Evolutionary conservation across 2,888 invertebrate species (phyloP).

Genomic region (Mellilla xanthometata): DNA sequence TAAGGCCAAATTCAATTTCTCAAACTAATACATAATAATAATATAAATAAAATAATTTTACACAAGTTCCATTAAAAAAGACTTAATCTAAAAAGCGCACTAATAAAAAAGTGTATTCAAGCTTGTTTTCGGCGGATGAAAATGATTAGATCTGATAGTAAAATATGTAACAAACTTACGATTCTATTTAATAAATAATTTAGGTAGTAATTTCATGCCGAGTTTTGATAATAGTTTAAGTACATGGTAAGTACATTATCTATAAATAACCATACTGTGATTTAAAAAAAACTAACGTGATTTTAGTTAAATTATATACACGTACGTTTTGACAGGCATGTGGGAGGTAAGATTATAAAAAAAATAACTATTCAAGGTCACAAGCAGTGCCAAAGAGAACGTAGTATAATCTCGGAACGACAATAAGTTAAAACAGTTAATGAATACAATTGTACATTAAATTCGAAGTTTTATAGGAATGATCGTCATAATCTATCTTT

Average conservation of each 20-base stretch:
- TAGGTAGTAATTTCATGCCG: conserved; percentile 17
- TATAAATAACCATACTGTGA: neutral
- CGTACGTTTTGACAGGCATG: too few relatives aligned
- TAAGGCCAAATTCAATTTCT: conserved; percentile 18
- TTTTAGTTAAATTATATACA: too few relatives aligned
- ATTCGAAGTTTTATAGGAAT: conserved; percentile 73
- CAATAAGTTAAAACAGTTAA: conserved; percentile 6
- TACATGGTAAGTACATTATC: conserved; percentile 25
- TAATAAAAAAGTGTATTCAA: conserved; percentile 17
- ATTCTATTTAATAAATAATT: conserved; percentile 13
- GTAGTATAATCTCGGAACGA: conserved; percentile 22
- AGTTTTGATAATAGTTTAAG: conserved; percentile 18
- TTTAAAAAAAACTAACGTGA: too few relatives aligned
- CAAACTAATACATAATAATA: neutral
- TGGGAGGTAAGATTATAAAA: too few relatives aligned
- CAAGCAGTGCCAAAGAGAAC: too few relatives aligned
- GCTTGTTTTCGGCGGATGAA: conserved; percentile 19
- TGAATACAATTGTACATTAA: too few relatives aligned
- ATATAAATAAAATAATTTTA: conserved; percentile 6
- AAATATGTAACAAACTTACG: conserved; percentile 13
- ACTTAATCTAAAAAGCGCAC: conserved; percentile 10
- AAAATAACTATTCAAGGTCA: too few relatives aligned
- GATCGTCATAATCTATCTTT: conserved; percentile 57
- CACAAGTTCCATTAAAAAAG: neutral
- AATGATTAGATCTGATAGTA: conserved; percentile 15